Base-by-base conservation (phyloP, 2,797 vertebrate genomes). In the Brachyalestes nurse region DNA sequence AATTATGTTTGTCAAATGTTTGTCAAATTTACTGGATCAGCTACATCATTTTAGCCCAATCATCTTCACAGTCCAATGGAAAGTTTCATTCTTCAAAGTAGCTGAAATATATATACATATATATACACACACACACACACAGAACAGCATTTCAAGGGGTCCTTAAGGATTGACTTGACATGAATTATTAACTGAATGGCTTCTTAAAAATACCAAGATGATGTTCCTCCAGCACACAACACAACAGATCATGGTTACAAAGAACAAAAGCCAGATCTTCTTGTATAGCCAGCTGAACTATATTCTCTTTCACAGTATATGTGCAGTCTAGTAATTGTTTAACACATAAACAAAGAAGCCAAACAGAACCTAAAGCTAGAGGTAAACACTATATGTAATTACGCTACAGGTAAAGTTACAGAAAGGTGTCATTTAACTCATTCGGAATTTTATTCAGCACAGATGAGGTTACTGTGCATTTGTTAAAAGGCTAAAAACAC, bases 121-220 rank as follows among this genome's bases (percentile, higher is more conserved):
- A 82, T 3, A 28, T 3, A 28, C 28, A 28, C 28, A 28, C 28
- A 28, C 28, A 28, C 28, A 28, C 28, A 28, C 28, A 28, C 3
- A 87, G 84, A 92, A 91, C 94, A 91, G 16, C 88, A 87, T 96
- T 94, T 93, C 93, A 92, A 84, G 80, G 84, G 75, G 88, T 12
- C 14, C 9, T 51, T 85, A 89, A 89, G 72, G 69, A 25, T 88
- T 61, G 58, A 71, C 84, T 95, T 82, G 91, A 93, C 95, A 93
- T 95, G 88, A 95, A 89, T 96, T 75, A 70, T 83, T 87, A 82
- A 80, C 82, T 67, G 78, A 82, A 89, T 86, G 85, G 60, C 84
- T 83, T 81, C 84, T 83, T 81, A 80, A 78, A 84, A 90, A 90
- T 87, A 79, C 51, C 80, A 78, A 87, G 84, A 84, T 84, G 83